Conservation (phyloP, 1,140 invertebrate genomes). For the Lysiphlebus fabarum region DNA sequence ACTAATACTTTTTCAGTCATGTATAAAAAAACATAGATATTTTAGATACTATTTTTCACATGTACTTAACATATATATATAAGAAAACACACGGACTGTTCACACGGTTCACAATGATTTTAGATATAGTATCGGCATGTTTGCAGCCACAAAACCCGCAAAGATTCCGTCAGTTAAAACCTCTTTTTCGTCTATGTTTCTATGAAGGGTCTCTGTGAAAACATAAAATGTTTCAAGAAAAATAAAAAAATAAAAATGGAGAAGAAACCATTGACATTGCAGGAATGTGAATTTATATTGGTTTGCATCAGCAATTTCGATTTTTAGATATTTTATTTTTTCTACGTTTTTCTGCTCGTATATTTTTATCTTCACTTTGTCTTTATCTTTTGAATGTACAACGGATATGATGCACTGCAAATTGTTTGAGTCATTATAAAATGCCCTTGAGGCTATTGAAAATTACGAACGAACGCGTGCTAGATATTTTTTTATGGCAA, state of each 20-base stretch:
- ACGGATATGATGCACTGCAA: neutral
- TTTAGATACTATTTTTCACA: no score
- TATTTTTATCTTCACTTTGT: no score
- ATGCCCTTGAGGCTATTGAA: neutral
- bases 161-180: constrained; percentile 7
- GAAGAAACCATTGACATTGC: constrained; percentile 17
- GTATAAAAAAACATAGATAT: no score
- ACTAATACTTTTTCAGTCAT: no score
- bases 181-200: neutral
- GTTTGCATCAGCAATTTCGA: neutral
- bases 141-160: neutral
- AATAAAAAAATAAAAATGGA: constrained; percentile 21
- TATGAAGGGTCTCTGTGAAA: no score
- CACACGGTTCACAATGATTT: no score
- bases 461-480: neutral
- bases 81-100: no score
- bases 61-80: no score
- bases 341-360: neutral
- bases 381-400: neutral
- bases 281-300: constrained; percentile 6
- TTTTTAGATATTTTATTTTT: neutral
- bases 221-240: constrained; percentile 6
- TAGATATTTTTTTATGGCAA: constrained; percentile 1
- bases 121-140: no score
- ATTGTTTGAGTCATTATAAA: no score